These are phyloP conservation scores for Emydocephalus ijimae DNA, from an alignment of 2,113 vertebrate species.

Conservation along the genomic window DNA sequence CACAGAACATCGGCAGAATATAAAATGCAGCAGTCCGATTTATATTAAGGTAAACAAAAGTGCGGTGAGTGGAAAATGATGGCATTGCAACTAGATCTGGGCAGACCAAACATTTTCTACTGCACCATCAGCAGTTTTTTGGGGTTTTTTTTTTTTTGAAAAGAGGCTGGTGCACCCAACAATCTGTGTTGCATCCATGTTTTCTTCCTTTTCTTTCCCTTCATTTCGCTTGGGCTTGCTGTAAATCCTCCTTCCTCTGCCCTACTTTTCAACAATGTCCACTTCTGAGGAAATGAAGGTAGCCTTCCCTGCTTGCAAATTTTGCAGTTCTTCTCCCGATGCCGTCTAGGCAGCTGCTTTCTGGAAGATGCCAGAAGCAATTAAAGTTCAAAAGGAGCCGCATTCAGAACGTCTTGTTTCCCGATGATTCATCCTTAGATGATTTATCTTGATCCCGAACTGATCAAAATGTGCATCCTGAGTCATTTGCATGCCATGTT, in stretches of 20 bases:
- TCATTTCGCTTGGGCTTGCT: slow-evolving; percentile 64
- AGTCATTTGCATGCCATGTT: not conserved
- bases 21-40: slow-evolving; percentile 54
- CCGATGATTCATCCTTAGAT: not conserved
- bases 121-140: slow-evolving; percentile 64
- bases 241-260: not conserved
- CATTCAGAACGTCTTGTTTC: not conserved
- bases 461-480: not conserved
- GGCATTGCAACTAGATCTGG: slow-evolving; percentile 57
- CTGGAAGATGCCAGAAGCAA: not conserved
- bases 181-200: slow-evolving; percentile 67
- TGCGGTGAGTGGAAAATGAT: slow-evolving; percentile 56
- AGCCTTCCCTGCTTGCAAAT: not conserved
- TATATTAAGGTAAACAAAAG: slow-evolving; percentile 49
- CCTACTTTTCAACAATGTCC: not conserved
- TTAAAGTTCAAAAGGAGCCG: not conserved
- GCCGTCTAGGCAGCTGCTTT: not conserved
- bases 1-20: slow-evolving; percentile 31
- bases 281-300: not conserved
- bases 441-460: not conserved
- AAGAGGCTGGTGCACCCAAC: slow-evolving; percentile 64
- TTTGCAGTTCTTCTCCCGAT: not conserved
- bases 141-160: not conserved
- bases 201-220: not conserved
- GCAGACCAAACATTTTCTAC: slow-evolving; percentile 57